Evolutionary conservation across 2,888 invertebrate species (phyloP).

Genomic region (Acleris emargana): DNA sequence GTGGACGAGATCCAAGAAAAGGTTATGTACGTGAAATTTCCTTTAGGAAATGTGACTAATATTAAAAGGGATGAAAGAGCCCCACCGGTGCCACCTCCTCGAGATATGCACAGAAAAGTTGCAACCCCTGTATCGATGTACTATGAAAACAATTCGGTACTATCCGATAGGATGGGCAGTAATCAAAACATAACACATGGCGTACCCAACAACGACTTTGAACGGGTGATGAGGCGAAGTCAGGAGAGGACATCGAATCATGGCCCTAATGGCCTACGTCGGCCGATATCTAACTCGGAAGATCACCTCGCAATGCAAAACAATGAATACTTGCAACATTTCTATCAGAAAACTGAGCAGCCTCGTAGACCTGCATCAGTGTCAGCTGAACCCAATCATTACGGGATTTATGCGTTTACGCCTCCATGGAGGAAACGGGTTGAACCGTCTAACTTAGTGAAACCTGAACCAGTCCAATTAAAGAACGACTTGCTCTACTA

Average conservation of each 20-base stretch:
- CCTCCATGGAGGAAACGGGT: constrained; percentile 70
- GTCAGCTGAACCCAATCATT: constrained; percentile 78
- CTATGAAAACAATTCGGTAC: constrained; percentile 70
- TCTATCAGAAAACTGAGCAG: constrained; percentile 66
- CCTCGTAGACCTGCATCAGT: constrained; percentile 78
- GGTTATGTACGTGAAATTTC: constrained; percentile 80
- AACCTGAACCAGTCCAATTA: constrained; percentile 70
- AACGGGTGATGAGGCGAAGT: constrained; percentile 77
- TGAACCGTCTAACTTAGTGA: constrained; percentile 59
- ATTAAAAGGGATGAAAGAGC: constrained; percentile 74
- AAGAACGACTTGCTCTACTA: constrained; percentile 86
- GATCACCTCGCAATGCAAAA: constrained; percentile 81
- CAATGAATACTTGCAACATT: constrained; percentile 67
- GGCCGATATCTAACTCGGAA: constrained; percentile 79
- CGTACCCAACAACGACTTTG: constrained; percentile 77
- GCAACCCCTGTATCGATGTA: constrained; percentile 79
- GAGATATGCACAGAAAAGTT: constrained; percentile 87
- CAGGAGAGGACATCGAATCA: constrained; percentile 73
- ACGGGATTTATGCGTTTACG: constrained; percentile 70
- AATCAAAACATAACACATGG: constrained; percentile 65
- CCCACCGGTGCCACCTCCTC: constrained; percentile 92
- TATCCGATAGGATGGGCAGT: constrained; percentile 60
- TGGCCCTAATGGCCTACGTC: constrained; percentile 73
- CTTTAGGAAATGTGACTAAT: constrained; percentile 74
- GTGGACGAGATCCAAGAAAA: constrained; percentile 70